These are phyloP conservation scores for Bruchidius siliquastri DNA, from an alignment of 2,888 invertebrate species.

Conservation along the genomic window DNA sequence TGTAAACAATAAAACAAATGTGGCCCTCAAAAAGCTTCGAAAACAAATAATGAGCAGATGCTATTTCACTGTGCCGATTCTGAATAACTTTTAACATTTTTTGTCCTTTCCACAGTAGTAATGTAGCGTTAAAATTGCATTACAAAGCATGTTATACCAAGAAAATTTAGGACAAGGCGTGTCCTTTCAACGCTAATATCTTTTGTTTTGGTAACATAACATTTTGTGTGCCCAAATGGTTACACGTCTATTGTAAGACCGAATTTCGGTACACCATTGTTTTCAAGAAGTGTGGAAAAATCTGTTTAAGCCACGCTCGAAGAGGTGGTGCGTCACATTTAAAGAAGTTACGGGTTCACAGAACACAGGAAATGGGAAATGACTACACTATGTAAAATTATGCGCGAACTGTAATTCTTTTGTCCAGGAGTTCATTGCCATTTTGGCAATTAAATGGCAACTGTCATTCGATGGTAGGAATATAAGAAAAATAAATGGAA, in stretches of 20 bases:
- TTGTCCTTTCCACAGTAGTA: not conserved
- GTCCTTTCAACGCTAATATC: not conserved
- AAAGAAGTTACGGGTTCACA: not conserved
- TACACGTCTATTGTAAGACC: not conserved
- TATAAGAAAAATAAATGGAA: not conserved
- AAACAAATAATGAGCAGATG: no score
- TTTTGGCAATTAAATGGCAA: not conserved
- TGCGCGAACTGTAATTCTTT: not conserved
- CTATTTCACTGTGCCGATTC: no score
- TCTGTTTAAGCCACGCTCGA: not conserved
- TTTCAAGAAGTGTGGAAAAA: not conserved
- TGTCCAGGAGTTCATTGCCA: not conserved
- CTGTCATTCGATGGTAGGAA: not conserved
- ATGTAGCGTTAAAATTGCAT: not conserved
- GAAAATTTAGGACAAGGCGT: not conserved
- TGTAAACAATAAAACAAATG: no score
- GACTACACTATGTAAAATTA: not conserved
- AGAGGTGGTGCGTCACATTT: not conserved
- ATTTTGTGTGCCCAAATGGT: not conserved
- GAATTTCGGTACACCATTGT: not conserved
- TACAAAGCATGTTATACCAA: not conserved
- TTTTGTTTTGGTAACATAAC: not conserved
- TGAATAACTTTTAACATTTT: no score
- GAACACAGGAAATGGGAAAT: not conserved
- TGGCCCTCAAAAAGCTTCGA: no score